These are phyloP conservation scores for Drosophila suboccidentalis DNA, from an alignment of 2,888 invertebrate genomes.

Conservation along the genomic window DNA sequence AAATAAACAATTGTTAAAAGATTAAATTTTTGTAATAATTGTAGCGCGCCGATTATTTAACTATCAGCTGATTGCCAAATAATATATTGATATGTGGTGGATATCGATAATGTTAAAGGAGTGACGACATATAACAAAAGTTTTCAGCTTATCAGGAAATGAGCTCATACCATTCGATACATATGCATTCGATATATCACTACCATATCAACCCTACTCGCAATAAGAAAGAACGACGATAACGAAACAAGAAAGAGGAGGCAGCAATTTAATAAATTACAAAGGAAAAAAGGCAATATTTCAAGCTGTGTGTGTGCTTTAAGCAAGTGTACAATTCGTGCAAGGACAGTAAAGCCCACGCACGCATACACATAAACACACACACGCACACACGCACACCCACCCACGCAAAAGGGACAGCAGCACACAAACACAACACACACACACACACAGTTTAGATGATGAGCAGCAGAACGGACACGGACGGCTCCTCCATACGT, in stretches of 20 bases:
- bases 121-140: slow-evolving; percentile 8
- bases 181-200: slow-evolving; percentile 35
- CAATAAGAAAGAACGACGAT: slow-evolving; percentile 64
- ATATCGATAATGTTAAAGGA: slow-evolving; percentile 30
- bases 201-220: slow-evolving; percentile 51
- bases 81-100: slow-evolving; percentile 7
- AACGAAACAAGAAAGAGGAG: slow-evolving; percentile 69
- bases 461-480: slow-evolving; percentile 80
- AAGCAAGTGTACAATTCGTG: slow-evolving; percentile 62
- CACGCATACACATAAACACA: slow-evolving; percentile 37
- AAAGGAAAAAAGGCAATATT: slow-evolving; percentile 63
- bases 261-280: slow-evolving; percentile 71
- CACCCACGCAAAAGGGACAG: slow-evolving; percentile 20
- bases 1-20: no score
- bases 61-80: slow-evolving; percentile 27
- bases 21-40: no score
- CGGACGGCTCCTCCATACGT: slow-evolving; percentile 88
- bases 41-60: slow-evolving; percentile 22
- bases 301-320: slow-evolving; percentile 70
- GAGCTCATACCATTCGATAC: slow-evolving; percentile 51
- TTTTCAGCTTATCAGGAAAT: slow-evolving; percentile 35
- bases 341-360: slow-evolving; percentile 50
- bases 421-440: slow-evolving; percentile 27
- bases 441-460: slow-evolving; percentile 63
- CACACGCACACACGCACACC: slow-evolving; percentile 33